Base-by-base conservation (phyloP, 2,888 invertebrate species). In the Noctua fimbriata region DNA sequence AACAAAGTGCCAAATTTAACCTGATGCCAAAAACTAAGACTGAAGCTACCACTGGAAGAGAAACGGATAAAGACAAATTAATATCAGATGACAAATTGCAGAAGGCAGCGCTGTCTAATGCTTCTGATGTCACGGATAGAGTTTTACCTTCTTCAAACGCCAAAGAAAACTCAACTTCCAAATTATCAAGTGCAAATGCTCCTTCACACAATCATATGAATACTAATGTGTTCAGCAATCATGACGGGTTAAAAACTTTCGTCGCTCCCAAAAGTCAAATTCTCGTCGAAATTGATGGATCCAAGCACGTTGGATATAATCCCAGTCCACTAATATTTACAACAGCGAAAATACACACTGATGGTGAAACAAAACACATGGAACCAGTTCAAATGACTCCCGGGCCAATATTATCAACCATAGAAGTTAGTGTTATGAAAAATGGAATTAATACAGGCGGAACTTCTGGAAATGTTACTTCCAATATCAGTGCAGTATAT, bases 271-370 rank as follows among this genome's bases (percentile, higher is more conserved):
- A 94, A 92, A 94, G 87, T 84, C 93, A 94, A 89, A 90, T 95
- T 80, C 92, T 96, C 60, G 93, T 96, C 69, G 95, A 96, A 90
- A 94, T 96, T 76, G 94, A 95, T 80, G 91, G 90, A 72, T 91
- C 89, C 82, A 95, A 94, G 82, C 87, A 91, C 55, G 89, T 89
- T 65, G 88, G 86, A 63, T 94, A 92, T 79, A 94, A 78, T 81
- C 91, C 95, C 36, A 94, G 93, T 86, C 94, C 96, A 44, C 89
- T 96, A 82, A 96, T 97, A 87, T 96, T 97, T 87, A 97, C 96
- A 36, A 96, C 96, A n/a, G 97, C 97, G 14, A 97, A 96, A 93
- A 97, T 96, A 87, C 96, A 96, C 75, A 91, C 93, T 4, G 95
- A 96, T 83, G 93, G 91, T 66, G 95, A 95, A 92, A 91, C 91